Base-by-base conservation (phyloP, 2,113 vertebrate species). In the Prunella fulvescens region DNA sequence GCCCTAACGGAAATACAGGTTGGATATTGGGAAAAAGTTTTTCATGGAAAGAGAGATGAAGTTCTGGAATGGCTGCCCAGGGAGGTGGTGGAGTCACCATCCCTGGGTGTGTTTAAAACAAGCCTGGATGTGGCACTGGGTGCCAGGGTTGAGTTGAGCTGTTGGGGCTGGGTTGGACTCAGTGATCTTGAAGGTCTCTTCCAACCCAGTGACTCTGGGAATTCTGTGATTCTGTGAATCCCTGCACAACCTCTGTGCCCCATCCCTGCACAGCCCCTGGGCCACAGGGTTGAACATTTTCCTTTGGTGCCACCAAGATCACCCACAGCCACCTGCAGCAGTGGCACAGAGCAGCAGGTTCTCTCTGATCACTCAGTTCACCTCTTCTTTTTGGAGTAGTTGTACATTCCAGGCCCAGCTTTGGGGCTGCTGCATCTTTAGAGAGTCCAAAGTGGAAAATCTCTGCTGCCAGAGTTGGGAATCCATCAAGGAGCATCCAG, bases 371-470 rank as follows among this genome's bases (percentile, higher is more conserved):
- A 0, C 33, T 23, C 42, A 0, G 11, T 19, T 58, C 11, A n/a
- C 26, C 12, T 28, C 22, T 33, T 9, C n/a, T 33, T 12, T 29
- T 7, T 3, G 6, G 10, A 31, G 17, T 0, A 11, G 23, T 17
- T 72, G 13, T 6, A 8, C 6, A 3, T 44, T 29, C 37, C 18
- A 14, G 53, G 22, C 15, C 2, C 8, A 37, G 23, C 19, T 81
- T 69, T 81, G 64, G 54, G 64, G n/a, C 22, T 28, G 17, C 19
- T 18, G 40, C 28, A 3, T 23, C 44, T 74, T 42, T 20, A 11
- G n/a, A 28, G 44, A 16, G 12, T 39, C 29, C 22, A 4, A 6
- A 48, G 54, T n/a, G 9, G 54, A 24, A 69, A 57, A 48, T 35
- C 64, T 58, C 48, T 18, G 33, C 14, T 37, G 57, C 25, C 9